Conservation (phyloP, 2,113 vertebrate species). For the Cyanoramphus novaezelandiae region DNA sequence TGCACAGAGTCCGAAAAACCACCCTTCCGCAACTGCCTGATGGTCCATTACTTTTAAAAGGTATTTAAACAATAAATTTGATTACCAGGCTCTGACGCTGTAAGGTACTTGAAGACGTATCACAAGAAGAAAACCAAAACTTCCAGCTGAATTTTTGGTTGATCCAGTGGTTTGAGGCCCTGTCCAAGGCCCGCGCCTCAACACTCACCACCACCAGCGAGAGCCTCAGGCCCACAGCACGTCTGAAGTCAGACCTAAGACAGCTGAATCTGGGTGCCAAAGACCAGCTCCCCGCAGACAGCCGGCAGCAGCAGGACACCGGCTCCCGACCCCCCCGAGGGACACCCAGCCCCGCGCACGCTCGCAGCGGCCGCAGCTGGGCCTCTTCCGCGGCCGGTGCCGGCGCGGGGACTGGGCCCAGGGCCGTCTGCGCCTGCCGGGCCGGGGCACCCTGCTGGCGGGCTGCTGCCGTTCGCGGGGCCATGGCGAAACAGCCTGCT, state of each 20-base stretch:
- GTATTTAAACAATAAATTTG: neutral
- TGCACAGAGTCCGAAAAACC: neutral
- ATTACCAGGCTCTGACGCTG: neutral
- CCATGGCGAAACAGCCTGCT: too few relatives aligned
- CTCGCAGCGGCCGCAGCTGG: neutral
- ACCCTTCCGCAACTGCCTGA: neutral
- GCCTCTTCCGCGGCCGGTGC: neutral
- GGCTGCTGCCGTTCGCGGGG: neutral
- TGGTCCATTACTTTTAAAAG: neutral
- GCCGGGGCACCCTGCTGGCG: too few relatives aligned
- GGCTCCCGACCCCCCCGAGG: too few relatives aligned
- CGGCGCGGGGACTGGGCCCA: neutral
- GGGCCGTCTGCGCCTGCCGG: too few relatives aligned
- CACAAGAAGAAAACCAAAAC: neutral
- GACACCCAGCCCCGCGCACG: too few relatives aligned
- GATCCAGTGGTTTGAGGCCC: neutral
- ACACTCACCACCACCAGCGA: rapidly evolving
- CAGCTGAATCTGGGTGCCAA: rapidly evolving
- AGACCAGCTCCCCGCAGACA: rapidly evolving
- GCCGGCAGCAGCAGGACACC: too few relatives aligned
- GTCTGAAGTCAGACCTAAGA: too few relatives aligned
- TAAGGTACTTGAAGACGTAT: neutral
- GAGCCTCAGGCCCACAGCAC: neutral
- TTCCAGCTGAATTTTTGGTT: neutral
- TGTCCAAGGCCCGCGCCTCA: too few relatives aligned